A percentile compares a stretch with the other conserved stretches of the same genome.
Evolutionary conservation across 2,113 vertebrate genomes (phyloP).

Genomic region (Nothoprocta perdicaria): DNA sequence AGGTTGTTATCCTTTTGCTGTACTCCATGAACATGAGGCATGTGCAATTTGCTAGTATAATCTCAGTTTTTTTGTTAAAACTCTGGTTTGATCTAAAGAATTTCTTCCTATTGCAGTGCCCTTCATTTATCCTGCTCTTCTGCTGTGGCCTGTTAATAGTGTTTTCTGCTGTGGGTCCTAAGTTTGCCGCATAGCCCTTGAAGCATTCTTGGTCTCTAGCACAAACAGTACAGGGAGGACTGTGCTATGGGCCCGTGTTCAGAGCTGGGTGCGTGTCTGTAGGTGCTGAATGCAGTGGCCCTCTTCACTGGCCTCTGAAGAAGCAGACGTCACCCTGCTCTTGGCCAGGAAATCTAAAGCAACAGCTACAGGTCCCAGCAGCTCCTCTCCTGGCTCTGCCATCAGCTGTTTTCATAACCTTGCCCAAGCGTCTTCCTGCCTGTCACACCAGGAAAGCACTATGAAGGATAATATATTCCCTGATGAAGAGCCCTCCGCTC

Average conservation of each 20-base stretch:
- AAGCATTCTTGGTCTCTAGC: neutral
- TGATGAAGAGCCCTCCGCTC: neutral
- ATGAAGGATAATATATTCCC: neutral
- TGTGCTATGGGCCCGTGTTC: neutral
- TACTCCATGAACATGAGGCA: neutral
- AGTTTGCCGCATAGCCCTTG: accelerated
- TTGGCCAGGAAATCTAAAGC: neutral
- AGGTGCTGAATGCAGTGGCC: neutral
- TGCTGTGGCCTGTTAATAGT: accelerated
- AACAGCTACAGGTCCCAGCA: neutral
- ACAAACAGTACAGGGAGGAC: accelerated
- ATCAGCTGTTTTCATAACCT: neutral
- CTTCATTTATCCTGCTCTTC: neutral
- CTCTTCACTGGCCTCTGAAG: neutral
- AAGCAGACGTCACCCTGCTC: neutral
- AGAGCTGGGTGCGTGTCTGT: neutral
- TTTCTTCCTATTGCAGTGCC: neutral
- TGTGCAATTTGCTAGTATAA: neutral
- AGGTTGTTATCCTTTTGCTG: neutral
- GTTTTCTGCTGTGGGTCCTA: neutral
- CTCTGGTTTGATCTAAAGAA: neutral
- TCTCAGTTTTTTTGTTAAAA: neutral
- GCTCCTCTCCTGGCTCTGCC: neutral
- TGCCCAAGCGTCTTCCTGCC: neutral
- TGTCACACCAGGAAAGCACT: neutral